These are phyloP conservation scores for Callyntrura sp. DNA, from an alignment of 2,888 invertebrate species.

Conservation along the genomic window DNA sequence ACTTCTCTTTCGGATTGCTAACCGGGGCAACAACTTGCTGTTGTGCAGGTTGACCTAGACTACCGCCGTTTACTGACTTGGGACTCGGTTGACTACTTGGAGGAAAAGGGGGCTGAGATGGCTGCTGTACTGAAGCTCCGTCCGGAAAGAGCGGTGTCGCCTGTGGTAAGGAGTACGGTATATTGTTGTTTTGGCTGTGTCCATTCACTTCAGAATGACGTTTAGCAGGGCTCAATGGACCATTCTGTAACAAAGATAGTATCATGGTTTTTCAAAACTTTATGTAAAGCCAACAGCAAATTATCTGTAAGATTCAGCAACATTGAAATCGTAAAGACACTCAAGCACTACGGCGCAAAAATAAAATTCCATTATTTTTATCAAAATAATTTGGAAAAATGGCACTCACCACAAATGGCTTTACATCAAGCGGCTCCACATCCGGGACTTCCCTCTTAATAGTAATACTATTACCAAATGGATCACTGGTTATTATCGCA, in stretches of 20 bases:
- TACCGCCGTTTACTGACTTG: constrained; percentile 53
- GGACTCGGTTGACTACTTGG: constrained; percentile 71
- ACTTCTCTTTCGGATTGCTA: constrained; percentile 73
- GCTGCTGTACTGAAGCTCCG: constrained; percentile 15
- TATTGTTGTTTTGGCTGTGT: constrained; percentile 64
- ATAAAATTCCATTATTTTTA: not conserved
- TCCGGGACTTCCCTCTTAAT: constrained; percentile 60
- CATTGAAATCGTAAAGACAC: not conserved
- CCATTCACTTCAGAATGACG: constrained; percentile 76
- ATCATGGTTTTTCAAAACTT: too few relatives aligned
- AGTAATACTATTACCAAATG: constrained; percentile 18
- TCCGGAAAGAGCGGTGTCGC: not conserved
- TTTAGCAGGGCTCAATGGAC: constrained; percentile 72
- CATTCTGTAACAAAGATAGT: constrained; percentile 78
- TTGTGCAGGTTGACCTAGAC: constrained; percentile 67
- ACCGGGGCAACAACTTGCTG: constrained; percentile 77
- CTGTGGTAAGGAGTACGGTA: constrained; percentile 14
- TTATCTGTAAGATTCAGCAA: too few relatives aligned
- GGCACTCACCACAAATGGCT: constrained; percentile 42
- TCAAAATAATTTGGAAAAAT: not conserved
- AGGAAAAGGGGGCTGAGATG: constrained; percentile 54
- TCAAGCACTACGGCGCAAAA: too few relatives aligned
- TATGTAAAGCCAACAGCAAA: too few relatives aligned
- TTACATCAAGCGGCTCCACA: constrained; percentile 40
- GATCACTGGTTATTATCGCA: constrained; percentile 31